A percentile compares a stretch with the other conserved stretches of the same genome.
Evolutionary conservation across 2,888 invertebrate genomes (phyloP).

Genomic region (Campoletis raptor): DNA sequence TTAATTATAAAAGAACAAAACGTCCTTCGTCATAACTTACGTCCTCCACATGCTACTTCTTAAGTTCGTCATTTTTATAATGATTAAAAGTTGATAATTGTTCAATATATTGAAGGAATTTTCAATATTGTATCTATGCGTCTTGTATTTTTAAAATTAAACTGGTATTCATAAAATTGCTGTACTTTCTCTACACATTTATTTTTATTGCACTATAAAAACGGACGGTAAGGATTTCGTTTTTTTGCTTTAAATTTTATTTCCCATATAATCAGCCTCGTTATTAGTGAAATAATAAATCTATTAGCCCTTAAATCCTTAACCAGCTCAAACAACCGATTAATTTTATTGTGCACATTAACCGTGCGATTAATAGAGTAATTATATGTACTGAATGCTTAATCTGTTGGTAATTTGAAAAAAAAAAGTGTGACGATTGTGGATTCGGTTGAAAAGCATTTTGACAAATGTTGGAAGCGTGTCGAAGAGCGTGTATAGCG

Average conservation of each 20-base stretch:
- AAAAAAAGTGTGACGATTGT: not conserved
- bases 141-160: no score
- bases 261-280: not conserved
- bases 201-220: not conserved
- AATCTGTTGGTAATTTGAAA: not conserved
- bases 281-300: not conserved
- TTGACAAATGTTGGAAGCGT: constrained; percentile 30
- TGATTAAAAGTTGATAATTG: no score
- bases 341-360: not conserved
- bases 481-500: not conserved
- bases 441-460: not conserved
- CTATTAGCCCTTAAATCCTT: not conserved
- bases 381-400: not conserved
- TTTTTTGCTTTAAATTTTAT: not conserved
- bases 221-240: not conserved
- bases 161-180: no score
- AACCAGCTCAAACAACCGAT: not conserved
- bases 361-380: not conserved
- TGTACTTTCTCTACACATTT: not conserved
- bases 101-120: no score
- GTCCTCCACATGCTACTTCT: no score
- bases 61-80: no score
- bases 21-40: no score
- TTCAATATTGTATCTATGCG: no score
- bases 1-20: no score